Percentiles rank a stretch among this genome's conserved stretches.
phyloP scores from a whole-genome alignment of 2,113 vertebrate species.

The Patagioenas fasciata region DNA sequence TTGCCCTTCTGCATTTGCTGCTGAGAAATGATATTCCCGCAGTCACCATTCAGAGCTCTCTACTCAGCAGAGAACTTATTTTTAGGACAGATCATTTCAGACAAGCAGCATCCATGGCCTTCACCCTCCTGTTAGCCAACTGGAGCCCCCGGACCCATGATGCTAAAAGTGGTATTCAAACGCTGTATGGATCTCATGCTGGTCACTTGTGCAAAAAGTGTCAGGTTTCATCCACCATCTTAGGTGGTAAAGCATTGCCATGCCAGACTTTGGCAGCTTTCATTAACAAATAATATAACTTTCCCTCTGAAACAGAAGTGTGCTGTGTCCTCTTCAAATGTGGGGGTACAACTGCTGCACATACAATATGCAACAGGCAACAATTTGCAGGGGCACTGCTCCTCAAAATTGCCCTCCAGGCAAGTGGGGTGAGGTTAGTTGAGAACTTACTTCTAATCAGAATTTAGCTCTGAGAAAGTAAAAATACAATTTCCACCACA shows the following conservation, averaged over 20 bases:
- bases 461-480: neutral
- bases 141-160: neutral
- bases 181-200: neutral
- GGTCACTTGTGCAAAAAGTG: neutral
- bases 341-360: neutral
- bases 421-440: neutral
- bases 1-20: neutral
- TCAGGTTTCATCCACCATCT: neutral
- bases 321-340: rapidly evolving
- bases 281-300: neutral
- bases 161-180: neutral
- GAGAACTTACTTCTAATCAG: neutral
- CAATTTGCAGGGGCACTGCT: neutral
- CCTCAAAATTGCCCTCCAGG: rapidly evolving
- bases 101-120: neutral
- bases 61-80: neutral
- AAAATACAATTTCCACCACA: neutral
- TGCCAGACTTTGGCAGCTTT: neutral
- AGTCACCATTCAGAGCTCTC: neutral
- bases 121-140: neutral
- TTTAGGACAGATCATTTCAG: neutral
- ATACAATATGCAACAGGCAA: neutral
- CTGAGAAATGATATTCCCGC: neutral
- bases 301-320: neutral
- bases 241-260: neutral